phyloP scores from a whole-genome alignment of 2,797 vertebrate species.

The Sparus aurata region DNA sequence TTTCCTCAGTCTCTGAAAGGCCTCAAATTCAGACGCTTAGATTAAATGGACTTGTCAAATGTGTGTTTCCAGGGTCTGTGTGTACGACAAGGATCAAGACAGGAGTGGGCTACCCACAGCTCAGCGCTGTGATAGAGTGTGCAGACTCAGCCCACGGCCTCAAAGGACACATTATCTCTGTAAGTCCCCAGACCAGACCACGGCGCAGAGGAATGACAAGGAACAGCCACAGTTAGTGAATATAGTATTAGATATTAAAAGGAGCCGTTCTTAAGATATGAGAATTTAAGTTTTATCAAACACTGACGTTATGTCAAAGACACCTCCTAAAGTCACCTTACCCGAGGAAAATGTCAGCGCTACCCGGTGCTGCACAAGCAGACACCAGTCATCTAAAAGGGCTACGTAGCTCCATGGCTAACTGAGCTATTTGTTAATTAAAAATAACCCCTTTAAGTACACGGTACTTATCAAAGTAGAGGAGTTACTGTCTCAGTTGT shows the following conservation, averaged over 20 bases:
- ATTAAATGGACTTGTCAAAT: slow-evolving; percentile 7
- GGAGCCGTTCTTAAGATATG: too few species aligned
- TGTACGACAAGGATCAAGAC: slow-evolving; percentile 99
- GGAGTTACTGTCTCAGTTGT: not conserved
- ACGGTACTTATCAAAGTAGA: not conserved
- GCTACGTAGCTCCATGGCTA: too few species aligned
- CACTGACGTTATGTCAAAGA: too few species aligned
- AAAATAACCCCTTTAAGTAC: too few species aligned
- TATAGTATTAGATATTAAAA: not conserved
- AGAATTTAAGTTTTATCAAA: too few species aligned
- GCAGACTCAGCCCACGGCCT: slow-evolving; percentile 98
- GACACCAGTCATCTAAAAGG: too few species aligned
- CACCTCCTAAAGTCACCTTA: too few species aligned
- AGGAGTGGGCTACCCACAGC: slow-evolving; percentile 97
- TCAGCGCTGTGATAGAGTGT: slow-evolving; percentile 99
- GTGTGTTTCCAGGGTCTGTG: slow-evolving; percentile 90
- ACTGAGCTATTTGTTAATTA: too few species aligned
- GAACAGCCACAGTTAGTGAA: not conserved
- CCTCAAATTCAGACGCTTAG: not conserved
- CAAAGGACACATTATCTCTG: slow-evolving; percentile 99
- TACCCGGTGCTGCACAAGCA: too few species aligned
- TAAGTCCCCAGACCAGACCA: slow-evolving; percentile 79
- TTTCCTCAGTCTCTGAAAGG: not conserved
- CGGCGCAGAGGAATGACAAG: not conserved
- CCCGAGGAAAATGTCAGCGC: too few species aligned